Percentiles rank a stretch among this genome's conserved stretches.
Conservation (phyloP, 2,888 invertebrate species). For the Tachina lurida region DNA sequence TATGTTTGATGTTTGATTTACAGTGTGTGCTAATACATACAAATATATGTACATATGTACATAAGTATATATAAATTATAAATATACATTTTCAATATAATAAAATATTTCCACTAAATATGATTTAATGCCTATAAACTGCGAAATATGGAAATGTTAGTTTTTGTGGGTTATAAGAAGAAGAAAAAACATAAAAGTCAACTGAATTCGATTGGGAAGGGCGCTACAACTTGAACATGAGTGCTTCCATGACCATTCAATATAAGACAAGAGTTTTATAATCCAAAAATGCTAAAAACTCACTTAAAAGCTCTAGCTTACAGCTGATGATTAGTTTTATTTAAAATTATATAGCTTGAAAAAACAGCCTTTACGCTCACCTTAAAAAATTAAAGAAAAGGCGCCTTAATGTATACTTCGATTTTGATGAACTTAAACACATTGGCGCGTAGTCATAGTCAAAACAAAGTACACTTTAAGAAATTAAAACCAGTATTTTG, state of each 20-base stretch:
- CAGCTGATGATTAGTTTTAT: no score
- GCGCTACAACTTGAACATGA: not conserved
- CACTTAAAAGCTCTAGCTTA: no score
- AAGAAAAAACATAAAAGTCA: not conserved
- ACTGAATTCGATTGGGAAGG: not conserved
- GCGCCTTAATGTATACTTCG: no score
- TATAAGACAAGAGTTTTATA: not conserved
- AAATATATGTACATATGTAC: not conserved
- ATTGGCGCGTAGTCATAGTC: no score
- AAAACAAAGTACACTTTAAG: no score
- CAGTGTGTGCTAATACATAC: no score
- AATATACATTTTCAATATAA: not conserved
- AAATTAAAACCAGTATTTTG: no score
- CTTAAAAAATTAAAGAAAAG: no score
- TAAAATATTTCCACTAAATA: constrained; percentile 38
- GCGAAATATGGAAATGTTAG: constrained; percentile 52
- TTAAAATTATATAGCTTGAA: no score
- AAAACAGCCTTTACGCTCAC: no score
- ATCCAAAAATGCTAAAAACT: not conserved
- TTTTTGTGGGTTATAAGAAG: not conserved
- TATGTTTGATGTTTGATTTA: not conserved
- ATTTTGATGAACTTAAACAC: no score
- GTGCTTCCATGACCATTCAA: no score
- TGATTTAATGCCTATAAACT: constrained; percentile 62
- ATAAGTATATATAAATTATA: not conserved